phyloP scores from a whole-genome alignment of 2,888 invertebrate species.

The Cryptocephalus moraei region DNA sequence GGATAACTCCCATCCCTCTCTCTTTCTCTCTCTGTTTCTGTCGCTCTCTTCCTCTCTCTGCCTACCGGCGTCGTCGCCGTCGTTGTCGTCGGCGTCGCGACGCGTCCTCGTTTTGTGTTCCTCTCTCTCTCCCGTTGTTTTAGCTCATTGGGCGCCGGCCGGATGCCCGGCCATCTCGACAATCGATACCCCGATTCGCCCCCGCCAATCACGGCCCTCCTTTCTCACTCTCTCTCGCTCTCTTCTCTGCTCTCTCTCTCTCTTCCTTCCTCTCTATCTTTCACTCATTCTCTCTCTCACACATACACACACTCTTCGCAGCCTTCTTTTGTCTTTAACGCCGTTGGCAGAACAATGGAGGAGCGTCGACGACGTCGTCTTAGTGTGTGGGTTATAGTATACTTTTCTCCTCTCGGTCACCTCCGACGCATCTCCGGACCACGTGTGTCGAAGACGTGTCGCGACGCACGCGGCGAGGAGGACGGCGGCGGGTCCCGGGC shows the following conservation, averaged over 20 bases:
- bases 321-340: constrained; percentile 38
- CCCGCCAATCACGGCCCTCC: constrained; percentile 6
- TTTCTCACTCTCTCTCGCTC: neutral
- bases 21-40: no score
- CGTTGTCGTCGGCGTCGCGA: constrained; percentile 28
- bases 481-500: no score
- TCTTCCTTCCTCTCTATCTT: constrained; percentile 5
- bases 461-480: no score
- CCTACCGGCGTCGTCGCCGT: constrained; percentile 5
- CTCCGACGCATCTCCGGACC: no score
- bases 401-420: no score
- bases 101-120: constrained; percentile 15
- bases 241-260: constrained; percentile 8
- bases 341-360: constrained; percentile 33
- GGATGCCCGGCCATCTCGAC: constrained; percentile 24
- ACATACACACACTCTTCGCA: constrained; percentile 5
- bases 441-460: no score
- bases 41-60: no score
- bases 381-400: constrained; percentile 17
- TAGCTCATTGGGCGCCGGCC: constrained; percentile 40
- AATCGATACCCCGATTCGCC: constrained; percentile 37
- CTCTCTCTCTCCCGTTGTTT: constrained; percentile 31
- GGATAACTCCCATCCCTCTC: no score
- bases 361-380: constrained; percentile 16
- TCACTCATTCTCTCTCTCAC: constrained; percentile 8